Evolutionary conservation across 64 coral and sea anemone genomes (phyloP).

Genomic region (Actinia tenebrosa): DNA sequence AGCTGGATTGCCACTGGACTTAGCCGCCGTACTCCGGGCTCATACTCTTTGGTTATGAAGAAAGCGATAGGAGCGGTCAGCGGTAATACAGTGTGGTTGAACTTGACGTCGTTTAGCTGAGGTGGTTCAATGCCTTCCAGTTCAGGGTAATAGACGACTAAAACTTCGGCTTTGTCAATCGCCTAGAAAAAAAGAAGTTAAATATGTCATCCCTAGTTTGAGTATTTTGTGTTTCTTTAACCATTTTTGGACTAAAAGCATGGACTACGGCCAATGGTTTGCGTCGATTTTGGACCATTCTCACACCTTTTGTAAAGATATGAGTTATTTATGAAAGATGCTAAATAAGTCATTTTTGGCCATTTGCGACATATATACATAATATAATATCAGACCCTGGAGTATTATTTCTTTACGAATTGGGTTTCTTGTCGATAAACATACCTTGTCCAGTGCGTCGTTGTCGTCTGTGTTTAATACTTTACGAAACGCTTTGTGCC

Average conservation of each 20-base stretch:
- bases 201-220: not conserved
- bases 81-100: conserved; percentile 67
- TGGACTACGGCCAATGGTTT: too few relatives aligned
- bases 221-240: not conserved
- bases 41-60: conserved; percentile 59
- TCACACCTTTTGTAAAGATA: too few relatives aligned
- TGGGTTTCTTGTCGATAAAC: too few relatives aligned
- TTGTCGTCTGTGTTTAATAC: conserved; percentile 61
- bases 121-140: conserved; percentile 69
- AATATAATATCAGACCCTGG: too few relatives aligned
- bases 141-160: conserved; percentile 74
- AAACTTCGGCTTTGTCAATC: conserved; percentile 66
- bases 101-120: conserved; percentile 52
- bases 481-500: conserved; percentile 58
- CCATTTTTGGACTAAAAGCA: too few relatives aligned
- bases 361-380: too few relatives aligned
- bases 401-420: too few relatives aligned
- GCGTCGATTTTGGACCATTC: too few relatives aligned
- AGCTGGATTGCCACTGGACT: conserved; percentile 83
- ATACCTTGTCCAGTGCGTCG: conserved; percentile 67
- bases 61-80: conserved; percentile 89
- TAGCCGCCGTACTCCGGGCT: conserved; percentile 58
- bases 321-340: too few relatives aligned
- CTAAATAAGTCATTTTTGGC: too few relatives aligned
- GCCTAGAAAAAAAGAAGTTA: conserved; percentile 45